A percentile compares a stretch with the other conserved stretches of the same genome.
Conservation (phyloP, 2,797 vertebrate species). For the Cygnus olor region DNA sequence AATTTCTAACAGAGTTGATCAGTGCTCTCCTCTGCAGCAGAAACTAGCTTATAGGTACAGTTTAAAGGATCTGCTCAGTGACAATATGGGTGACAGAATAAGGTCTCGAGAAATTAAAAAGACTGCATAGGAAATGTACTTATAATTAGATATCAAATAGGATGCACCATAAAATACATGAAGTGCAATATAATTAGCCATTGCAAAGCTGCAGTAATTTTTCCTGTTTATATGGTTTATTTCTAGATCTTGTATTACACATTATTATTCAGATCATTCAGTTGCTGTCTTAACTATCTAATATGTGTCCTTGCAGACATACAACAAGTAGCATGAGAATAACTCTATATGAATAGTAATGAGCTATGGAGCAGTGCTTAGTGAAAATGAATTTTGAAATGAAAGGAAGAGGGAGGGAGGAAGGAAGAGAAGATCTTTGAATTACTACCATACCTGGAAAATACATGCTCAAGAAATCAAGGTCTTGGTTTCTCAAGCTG, state of each 20-base stretch:
- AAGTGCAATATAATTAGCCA: slow-evolving; percentile 35
- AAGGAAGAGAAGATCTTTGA: neutral
- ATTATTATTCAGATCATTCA: slow-evolving; percentile 29
- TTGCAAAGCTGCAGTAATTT: neutral
- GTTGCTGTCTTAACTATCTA: neutral
- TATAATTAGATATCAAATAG: slow-evolving; percentile 26
- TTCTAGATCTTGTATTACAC: slow-evolving; percentile 9
- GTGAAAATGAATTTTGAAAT: neutral
- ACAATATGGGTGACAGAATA: neutral
- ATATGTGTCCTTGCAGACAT: slow-evolving; percentile 8
- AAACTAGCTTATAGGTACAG: fast-evolving
- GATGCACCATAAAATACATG: neutral
- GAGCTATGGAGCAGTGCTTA: neutral
- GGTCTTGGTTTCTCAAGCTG: neutral
- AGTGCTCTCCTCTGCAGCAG: neutral
- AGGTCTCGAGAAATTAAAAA: neutral
- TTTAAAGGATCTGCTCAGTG: neutral
- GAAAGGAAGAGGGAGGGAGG: neutral
- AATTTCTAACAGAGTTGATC: neutral
- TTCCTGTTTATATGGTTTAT: neutral
- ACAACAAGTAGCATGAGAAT: neutral
- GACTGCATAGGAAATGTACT: neutral
- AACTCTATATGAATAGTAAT: neutral
- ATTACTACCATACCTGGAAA: neutral
- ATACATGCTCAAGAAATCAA: neutral